phyloP scores from a whole-genome alignment of 2,888 invertebrate genomes.

The Agonopterix alstromeriana region DNA sequence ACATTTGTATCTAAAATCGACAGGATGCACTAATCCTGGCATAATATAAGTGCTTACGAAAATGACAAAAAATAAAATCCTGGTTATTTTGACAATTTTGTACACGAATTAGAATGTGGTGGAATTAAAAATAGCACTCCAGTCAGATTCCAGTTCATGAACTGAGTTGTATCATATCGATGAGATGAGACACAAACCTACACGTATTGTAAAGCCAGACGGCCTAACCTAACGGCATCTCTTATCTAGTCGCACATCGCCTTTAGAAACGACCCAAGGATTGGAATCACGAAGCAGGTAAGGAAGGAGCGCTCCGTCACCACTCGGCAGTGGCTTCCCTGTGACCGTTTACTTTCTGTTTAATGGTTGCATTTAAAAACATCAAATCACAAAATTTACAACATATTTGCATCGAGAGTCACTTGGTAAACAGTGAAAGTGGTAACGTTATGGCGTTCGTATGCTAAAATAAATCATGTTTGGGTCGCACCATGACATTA shows the following conservation, averaged over 20 bases:
- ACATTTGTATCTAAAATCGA: too few species aligned
- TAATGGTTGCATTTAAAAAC: constrained; percentile 2
- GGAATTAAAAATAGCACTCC: too few species aligned
- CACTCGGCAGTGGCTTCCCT: not conserved
- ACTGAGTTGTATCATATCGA: too few species aligned
- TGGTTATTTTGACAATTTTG: too few species aligned
- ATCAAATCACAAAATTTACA: constrained; percentile 4
- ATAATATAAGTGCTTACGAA: too few species aligned
- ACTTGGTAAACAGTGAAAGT: constrained; percentile 7
- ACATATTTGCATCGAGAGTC: constrained; percentile 4
- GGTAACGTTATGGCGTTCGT: not conserved
- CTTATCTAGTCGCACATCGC: constrained; percentile 61
- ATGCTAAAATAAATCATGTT: not conserved
- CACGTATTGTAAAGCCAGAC: constrained; percentile 58
- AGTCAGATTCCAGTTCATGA: too few species aligned
- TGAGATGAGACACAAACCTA: too few species aligned
- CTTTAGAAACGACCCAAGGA: constrained; percentile 47
- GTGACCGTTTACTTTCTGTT: constrained; percentile 6
- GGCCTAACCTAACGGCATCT: constrained; percentile 68
- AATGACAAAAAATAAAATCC: too few species aligned
- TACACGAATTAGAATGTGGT: too few species aligned
- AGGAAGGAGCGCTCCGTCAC: constrained; percentile 14
- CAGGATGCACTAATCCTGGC: too few species aligned
- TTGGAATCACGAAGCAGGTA: constrained; percentile 45
- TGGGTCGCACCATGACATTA: not conserved